Conservation (phyloP, 2,113 vertebrate species). For the Pelecanoides urinatrix region DNA sequence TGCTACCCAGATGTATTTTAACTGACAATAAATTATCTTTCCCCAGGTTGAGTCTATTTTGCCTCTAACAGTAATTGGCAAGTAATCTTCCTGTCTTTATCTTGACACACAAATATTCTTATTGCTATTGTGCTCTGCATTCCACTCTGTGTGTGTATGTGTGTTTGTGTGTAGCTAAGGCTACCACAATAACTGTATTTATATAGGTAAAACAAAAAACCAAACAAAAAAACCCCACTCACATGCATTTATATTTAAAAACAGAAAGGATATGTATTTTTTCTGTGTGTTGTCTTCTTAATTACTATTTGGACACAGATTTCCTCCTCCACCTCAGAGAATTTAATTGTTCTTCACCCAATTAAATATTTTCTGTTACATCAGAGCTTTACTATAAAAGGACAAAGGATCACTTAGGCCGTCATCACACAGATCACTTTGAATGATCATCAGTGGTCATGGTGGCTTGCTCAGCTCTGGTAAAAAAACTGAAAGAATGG, state of each 20-base stretch:
- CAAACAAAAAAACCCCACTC: fast-evolving
- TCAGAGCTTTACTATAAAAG: background rate
- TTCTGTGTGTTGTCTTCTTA: background rate
- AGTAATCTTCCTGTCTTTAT: background rate
- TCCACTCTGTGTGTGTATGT: background rate
- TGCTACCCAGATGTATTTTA: background rate
- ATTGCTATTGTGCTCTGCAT: background rate
- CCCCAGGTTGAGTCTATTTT: background rate
- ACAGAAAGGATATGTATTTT: fast-evolving
- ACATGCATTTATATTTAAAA: background rate
- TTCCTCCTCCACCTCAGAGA: background rate
- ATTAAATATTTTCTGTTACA: background rate
- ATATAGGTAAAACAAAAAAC: background rate
- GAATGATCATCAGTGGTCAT: background rate
- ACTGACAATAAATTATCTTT: background rate
- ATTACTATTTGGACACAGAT: background rate
- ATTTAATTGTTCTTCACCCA: background rate
- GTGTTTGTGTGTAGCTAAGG: background rate
- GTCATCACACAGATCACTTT: background rate
- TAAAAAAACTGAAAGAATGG: background rate
- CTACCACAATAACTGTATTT: background rate
- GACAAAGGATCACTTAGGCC: background rate
- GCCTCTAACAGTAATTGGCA: background rate
- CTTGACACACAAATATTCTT: background rate
- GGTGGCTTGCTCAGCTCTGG: background rate